Conservation (phyloP, 1,140 invertebrate species). For the Vollenhovia emeryi region DNA sequence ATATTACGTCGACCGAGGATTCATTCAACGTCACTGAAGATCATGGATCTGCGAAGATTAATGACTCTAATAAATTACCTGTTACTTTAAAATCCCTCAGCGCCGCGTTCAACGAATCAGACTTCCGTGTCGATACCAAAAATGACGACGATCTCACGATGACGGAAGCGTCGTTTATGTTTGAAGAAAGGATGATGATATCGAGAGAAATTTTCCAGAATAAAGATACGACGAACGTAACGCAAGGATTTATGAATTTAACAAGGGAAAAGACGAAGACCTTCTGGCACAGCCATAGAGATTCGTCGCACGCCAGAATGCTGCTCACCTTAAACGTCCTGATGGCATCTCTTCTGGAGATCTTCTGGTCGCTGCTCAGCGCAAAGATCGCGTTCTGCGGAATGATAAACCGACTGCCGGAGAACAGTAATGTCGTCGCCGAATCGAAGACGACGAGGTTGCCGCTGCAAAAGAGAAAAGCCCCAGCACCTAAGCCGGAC, state of each 20-base stretch:
- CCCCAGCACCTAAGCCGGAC: conserved; percentile 70
- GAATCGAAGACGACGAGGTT: conserved; percentile 1
- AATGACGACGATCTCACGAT: neutral
- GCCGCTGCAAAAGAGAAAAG: conserved; percentile 49
- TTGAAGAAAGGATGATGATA: conserved; percentile 7
- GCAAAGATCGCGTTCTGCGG: conserved; percentile 87
- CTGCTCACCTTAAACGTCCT: conserved; percentile 87
- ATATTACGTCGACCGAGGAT: neutral
- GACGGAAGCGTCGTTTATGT: neutral
- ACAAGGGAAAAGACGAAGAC: conserved; percentile 1
- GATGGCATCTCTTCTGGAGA: conserved; percentile 86
- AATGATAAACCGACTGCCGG: conserved; percentile 87
- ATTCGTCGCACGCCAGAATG: too few species aligned
- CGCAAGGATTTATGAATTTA: conserved; percentile 11
- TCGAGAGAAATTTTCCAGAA: neutral
- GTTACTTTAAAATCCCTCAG: neutral
- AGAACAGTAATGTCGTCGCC: conserved; percentile 65
- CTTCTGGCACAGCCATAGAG: conserved; percentile 36
- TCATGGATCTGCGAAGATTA: too few species aligned
- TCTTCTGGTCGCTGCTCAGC: conserved; percentile 87
- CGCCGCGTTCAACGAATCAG: neutral
- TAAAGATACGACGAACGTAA: conserved; percentile 24
- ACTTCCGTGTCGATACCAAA: neutral
- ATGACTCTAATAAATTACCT: neutral
- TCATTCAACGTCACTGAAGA: conserved; percentile 8